Evolutionary conservation across 2,888 invertebrate genomes (phyloP).

Genomic region (Trissolcus brochymenae): DNA sequence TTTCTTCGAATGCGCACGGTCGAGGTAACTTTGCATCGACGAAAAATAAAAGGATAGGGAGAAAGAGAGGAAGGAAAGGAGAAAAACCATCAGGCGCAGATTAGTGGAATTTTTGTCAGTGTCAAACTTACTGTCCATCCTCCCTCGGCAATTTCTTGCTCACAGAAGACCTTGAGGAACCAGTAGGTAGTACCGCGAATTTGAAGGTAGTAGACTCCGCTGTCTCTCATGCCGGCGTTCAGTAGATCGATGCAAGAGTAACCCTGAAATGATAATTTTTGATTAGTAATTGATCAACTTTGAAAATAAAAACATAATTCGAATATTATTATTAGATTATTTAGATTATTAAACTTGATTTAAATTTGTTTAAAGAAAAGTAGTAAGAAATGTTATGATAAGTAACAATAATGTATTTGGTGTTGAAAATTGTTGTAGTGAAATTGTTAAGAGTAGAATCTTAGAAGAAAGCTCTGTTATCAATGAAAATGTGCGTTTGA

Average conservation of each 20-base stretch:
- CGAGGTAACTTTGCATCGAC: background rate
- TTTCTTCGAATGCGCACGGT: no score
- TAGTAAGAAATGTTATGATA: background rate
- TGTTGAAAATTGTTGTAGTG: background rate
- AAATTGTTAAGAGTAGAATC: background rate
- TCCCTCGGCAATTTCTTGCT: conserved; percentile 91
- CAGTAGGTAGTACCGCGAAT: conserved; percentile 94
- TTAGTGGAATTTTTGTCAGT: background rate
- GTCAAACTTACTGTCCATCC: conserved; percentile 90
- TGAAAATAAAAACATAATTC: background rate
- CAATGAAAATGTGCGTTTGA: background rate
- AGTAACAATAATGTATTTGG: background rate
- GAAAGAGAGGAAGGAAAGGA: background rate
- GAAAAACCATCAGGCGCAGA: background rate
- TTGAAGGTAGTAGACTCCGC: conserved; percentile 92
- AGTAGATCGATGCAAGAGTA: conserved; percentile 91
- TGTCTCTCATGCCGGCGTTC: conserved; percentile 90
- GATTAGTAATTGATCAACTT: conserved; percentile 7
- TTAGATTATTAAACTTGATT: background rate
- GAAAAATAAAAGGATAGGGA: conserved; percentile 6
- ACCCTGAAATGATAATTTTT: conserved; percentile 79
- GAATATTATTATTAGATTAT: no score
- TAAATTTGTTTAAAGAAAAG: background rate
- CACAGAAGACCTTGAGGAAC: conserved; percentile 94
- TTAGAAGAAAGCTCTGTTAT: no score